phyloP scores from a whole-genome alignment of 1,140 invertebrate species.

The Zaprionus ghesquierei region DNA sequence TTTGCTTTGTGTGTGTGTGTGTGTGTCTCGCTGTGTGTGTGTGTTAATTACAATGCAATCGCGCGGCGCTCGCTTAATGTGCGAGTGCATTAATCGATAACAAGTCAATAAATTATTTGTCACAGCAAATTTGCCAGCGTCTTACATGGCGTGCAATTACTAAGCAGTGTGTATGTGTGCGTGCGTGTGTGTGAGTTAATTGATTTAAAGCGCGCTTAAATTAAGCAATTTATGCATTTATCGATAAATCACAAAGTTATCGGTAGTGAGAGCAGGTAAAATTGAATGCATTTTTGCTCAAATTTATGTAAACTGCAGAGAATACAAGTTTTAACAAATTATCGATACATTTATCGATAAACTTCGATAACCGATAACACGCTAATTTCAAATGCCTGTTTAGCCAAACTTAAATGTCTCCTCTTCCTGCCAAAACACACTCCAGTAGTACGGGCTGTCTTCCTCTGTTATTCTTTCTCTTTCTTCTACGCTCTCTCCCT shows the following conservation, averaged over 20 bases:
- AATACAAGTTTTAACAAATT: no score
- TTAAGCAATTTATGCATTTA: neutral
- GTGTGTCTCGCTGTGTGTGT: constrained; percentile 8
- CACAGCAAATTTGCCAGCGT: constrained; percentile 18
- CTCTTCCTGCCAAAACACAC: no score
- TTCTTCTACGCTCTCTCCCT: neutral
- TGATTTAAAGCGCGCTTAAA: neutral
- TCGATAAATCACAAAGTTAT: neutral
- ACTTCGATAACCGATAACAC: neutral
- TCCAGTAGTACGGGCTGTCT: no score
- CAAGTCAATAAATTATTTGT: constrained; percentile 18
- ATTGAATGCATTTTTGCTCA: neutral
- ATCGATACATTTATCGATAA: neutral
- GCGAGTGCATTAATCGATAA: constrained; percentile 14
- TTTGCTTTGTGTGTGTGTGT: constrained; percentile 46
- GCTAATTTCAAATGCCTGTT: neutral
- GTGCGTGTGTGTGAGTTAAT: neutral
- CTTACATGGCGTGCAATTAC: constrained; percentile 11
- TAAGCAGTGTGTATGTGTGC: neutral
- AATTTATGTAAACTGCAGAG: no score
- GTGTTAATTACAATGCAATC: constrained; percentile 64
- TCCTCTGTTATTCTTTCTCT: neutral
- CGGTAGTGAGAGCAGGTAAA: neutral
- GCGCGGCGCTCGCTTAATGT: constrained; percentile 10
- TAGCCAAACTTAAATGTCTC: neutral